Conservation (phyloP, 53 echinoderm and acorn worm genomes). For the Hippasteria phrygiana region DNA sequence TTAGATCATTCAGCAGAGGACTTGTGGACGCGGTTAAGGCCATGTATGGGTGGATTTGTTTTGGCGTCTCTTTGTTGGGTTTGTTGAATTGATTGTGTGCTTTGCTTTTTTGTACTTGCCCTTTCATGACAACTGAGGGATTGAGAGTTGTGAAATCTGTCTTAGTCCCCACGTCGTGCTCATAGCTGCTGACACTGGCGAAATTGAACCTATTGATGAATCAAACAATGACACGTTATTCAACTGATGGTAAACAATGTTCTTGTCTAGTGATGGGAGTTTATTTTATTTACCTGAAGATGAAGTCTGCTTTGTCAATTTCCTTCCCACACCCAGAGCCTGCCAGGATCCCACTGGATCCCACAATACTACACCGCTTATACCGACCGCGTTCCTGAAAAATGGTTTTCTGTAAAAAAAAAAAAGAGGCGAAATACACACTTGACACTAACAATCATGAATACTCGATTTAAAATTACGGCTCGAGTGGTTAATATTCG, state of each 20-base stretch:
- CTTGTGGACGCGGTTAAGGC: no score
- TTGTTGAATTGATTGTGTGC: background rate
- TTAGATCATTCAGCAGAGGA: no score
- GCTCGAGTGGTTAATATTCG: background rate
- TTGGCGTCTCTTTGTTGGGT: no score
- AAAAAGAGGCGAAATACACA: background rate
- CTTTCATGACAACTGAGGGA: background rate
- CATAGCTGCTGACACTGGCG: conserved; percentile 6
- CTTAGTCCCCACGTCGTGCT: conserved; percentile 22
- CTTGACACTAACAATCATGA: background rate
- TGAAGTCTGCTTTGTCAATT: conserved; percentile 18
- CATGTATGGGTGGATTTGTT: no score
- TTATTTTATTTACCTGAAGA: background rate
- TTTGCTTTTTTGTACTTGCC: background rate
- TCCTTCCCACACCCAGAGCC: background rate
- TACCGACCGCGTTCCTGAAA: conserved; percentile 1
- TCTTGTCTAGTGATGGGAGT: background rate
- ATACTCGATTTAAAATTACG: no score
- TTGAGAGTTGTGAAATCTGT: conserved; percentile 39
- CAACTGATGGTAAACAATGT: background rate
- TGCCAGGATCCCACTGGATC: conserved; percentile 6
- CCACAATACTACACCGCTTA: conserved; percentile 22
- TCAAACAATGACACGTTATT: background rate
- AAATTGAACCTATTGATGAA: conserved; percentile 17
- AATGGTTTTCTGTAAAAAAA: background rate